These are phyloP conservation scores for Volucella inanis DNA, from an alignment of 2,888 invertebrate genomes.

Conservation along the genomic window DNA sequence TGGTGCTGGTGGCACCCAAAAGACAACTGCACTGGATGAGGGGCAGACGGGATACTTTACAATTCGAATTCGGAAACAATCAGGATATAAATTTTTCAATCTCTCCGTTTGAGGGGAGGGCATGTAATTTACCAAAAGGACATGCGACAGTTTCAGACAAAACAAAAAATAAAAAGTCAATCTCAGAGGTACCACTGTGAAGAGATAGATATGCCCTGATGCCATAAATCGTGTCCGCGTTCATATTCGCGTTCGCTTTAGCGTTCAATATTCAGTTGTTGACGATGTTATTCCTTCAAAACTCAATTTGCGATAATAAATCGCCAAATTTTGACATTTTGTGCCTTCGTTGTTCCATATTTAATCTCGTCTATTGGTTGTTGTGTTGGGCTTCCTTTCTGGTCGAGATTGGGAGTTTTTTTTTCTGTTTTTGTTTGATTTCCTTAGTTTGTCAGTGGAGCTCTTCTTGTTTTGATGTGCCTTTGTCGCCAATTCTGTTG, in stretches of 20 bases:
- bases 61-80: constrained; percentile 55
- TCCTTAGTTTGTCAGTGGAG: neutral
- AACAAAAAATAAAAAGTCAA: constrained; percentile 7
- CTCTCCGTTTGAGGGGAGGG: constrained; percentile 16
- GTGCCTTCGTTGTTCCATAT: constrained; percentile 67
- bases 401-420: neutral
- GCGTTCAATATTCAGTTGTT: constrained; percentile 2
- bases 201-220: constrained; percentile 16
- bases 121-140: constrained; percentile 62
- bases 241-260: constrained; percentile 25
- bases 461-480: constrained; percentile 21
- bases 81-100: constrained; percentile 69
- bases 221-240: constrained; percentile 69
- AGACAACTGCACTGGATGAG: neutral
- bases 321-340: constrained; percentile 74
- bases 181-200: constrained; percentile 10
- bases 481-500: constrained; percentile 48
- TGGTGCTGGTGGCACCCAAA: constrained; percentile 10
- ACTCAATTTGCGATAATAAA: constrained; percentile 75
- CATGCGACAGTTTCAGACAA: constrained; percentile 39
- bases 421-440: neutral
- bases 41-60: constrained; percentile 1
- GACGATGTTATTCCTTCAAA: constrained; percentile 70
- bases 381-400: constrained; percentile 36
- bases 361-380: constrained; percentile 69